phyloP scores from a whole-genome alignment of 2,797 vertebrate genomes.

The Lindbergichthys nudifrons region DNA sequence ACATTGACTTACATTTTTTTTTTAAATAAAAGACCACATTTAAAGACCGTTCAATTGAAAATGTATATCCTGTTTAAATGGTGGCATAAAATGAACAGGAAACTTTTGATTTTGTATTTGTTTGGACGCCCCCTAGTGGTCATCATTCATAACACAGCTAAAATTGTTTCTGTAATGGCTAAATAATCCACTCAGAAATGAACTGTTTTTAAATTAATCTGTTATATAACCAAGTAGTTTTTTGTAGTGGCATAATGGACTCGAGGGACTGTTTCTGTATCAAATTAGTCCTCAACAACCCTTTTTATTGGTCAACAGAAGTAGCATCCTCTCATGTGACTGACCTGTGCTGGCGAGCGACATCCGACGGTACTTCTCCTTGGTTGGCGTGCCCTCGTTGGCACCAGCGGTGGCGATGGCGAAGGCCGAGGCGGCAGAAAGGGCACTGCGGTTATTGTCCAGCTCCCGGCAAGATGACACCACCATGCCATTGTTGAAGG shows the following conservation, averaged over 20 bases:
- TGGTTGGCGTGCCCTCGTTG: conserved; percentile 95
- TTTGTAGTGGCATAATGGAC: neutral
- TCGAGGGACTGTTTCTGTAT: neutral
- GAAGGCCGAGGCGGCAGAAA: conserved; percentile 94
- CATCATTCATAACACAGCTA: neutral
- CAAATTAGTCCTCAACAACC: neutral
- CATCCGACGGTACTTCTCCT: conserved; percentile 96
- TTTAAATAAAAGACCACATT: neutral
- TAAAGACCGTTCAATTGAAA: neutral
- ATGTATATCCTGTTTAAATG: neutral
- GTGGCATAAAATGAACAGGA: neutral
- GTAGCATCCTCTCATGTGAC: neutral
- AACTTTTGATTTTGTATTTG: neutral
- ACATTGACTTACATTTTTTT: too few relatives aligned
- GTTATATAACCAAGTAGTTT: neutral
- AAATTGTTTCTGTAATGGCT: neutral
- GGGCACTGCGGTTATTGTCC: conserved; percentile 90
- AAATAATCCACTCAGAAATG: neutral
- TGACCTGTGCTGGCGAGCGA: conserved; percentile 93
- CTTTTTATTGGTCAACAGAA: neutral
- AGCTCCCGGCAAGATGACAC: conserved; percentile 92
- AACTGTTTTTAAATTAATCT: neutral
- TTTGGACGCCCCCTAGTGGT: conserved; percentile 18
- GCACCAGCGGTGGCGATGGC: conserved; percentile 96
- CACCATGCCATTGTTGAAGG: conserved; percentile 95